These are phyloP conservation scores for Seira sanloemensis DNA, from an alignment of 2,888 invertebrate genomes.

Conservation along the genomic window DNA sequence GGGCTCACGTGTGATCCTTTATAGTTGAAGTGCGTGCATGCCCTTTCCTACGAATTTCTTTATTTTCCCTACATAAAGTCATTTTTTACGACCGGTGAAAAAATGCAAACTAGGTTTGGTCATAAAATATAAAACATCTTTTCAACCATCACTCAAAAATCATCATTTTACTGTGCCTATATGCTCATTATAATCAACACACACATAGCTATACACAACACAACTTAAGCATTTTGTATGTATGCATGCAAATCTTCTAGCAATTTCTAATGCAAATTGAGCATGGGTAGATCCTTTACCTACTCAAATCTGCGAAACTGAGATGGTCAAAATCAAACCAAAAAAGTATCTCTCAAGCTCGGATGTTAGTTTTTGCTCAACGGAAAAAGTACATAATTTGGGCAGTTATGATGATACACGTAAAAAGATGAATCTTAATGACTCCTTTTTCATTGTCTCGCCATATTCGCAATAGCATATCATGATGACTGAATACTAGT, in stretches of 20 bases:
- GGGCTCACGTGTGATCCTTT: too few relatives aligned
- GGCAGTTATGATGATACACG: conserved; percentile 1
- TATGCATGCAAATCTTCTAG: too few relatives aligned
- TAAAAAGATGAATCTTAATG: conserved; percentile 54
- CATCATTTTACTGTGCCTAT: conserved; percentile 15
- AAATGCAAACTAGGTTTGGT: conserved; percentile 55
- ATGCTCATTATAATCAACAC: conserved; percentile 39
- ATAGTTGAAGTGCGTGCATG: conserved; percentile 30
- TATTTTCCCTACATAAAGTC: neutral
- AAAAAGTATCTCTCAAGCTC: conserved; percentile 25
- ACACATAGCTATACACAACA: too few relatives aligned
- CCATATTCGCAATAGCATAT: neutral
- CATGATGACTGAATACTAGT: too few relatives aligned
- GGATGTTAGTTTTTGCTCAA: conserved; percentile 38
- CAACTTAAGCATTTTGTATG: too few relatives aligned
- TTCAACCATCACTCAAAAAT: conserved; percentile 19
- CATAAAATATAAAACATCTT: conserved; percentile 49
- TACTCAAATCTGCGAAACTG: too few relatives aligned
- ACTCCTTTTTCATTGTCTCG: neutral
- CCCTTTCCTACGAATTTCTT: conserved; percentile 28
- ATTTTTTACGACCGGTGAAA: conserved; percentile 38
- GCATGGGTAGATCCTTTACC: too few relatives aligned
- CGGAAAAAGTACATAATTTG: neutral
- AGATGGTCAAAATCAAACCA: too few relatives aligned
- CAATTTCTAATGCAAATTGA: conserved; percentile 39